Evolutionary conservation across 2,888 invertebrate genomes (phyloP), one percentile per base, ranked within the genome.

Genomic region (Eledona agricola): DNA sequence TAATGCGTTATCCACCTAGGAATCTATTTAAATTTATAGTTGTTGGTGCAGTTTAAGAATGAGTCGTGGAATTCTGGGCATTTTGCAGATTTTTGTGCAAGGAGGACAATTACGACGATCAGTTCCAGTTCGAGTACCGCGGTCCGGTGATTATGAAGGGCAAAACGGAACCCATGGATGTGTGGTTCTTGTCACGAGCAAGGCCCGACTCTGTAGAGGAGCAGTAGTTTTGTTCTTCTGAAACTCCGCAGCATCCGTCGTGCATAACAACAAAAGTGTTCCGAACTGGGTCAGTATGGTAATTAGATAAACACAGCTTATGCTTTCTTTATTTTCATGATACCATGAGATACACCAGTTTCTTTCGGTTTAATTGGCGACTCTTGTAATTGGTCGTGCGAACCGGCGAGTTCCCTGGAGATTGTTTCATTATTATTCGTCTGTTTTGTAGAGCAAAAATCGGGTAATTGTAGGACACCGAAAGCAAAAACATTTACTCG

Each of bases 91-190:
- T 88, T 69, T 79, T 94, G 43, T 87, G 87, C 76, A 82, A 87
- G 61, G 85, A 87, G 51, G 88, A 92, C 65, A 94, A 94, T 78
- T 83, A 81, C 66, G 93, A 95, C 66, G 88, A 90, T 17, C 86
- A 89, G 66, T 94, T 95, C 70, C 80, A 88, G 57, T 83, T 95
- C 68, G 89, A 90, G 12, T 90, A 90, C 70, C 86, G 95, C 40
- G 95, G 95, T 7, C 91, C 92, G 53, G 86, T 96, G 7, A 81
- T 84, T 13, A 96, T 96, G 95, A 96, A 95, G 77, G 95, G 95
- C 34, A 93, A 93, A 75, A 88, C 92, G 2, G 92, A 93, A 56
- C 93, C 95, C 1, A 95, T 95, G 94, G 87, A 93, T 72, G 92
- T 93, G 10, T 95, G 93, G 90, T 90, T 93, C 78, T 77, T 95